A percentile compares a stretch with the other conserved stretches of the same genome.
Evolutionary conservation across 2,113 vertebrate species (phyloP).

Genomic region (Cyrtonyx montezumae): DNA sequence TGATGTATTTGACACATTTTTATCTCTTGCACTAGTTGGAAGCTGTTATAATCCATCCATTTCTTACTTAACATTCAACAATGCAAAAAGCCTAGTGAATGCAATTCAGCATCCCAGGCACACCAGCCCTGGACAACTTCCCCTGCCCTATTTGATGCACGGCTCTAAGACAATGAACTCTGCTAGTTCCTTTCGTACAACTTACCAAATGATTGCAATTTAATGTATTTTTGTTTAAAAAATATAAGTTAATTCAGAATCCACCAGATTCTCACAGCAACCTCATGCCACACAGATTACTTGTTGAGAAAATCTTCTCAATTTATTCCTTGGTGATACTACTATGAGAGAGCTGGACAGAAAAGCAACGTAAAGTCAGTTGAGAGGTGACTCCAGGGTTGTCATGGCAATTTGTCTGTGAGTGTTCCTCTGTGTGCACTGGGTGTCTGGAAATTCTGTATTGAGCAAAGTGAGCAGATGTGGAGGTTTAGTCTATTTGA

Average conservation of each 20-base stretch:
- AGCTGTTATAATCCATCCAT: neutral
- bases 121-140: rapidly evolving
- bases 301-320: neutral
- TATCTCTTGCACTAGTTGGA: neutral
- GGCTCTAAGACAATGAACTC: neutral
- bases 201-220: neutral
- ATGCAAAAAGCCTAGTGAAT: neutral
- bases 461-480: neutral
- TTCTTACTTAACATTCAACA: neutral
- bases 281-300: neutral
- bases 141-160: rapidly evolving
- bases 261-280: neutral
- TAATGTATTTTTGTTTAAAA: neutral
- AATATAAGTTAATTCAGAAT: neutral
- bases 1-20: neutral
- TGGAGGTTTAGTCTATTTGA: neutral
- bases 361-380: slow-evolving; percentile 47
- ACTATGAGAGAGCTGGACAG: neutral
- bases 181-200: neutral
- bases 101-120: neutral
- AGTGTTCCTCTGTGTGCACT: neutral
- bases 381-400: slow-evolving; percentile 41
- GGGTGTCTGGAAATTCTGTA: neutral
- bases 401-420: slow-evolving; percentile 54
- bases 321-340: neutral